Evolutionary conservation across 2,888 invertebrate genomes (phyloP).

Genomic region (Invenusta paracnida): DNA sequence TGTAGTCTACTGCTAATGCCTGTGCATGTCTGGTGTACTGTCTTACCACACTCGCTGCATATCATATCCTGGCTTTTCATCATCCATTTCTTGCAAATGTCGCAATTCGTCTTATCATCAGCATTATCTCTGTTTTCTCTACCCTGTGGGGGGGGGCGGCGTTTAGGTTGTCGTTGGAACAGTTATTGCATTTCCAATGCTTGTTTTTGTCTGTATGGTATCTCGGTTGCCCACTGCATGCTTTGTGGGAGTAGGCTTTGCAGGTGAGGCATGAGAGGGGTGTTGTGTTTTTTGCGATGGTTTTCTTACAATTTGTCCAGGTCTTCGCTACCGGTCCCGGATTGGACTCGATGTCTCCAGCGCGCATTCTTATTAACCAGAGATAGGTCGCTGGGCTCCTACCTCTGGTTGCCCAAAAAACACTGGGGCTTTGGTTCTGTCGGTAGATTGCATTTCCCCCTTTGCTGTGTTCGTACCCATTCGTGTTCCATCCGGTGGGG

Average conservation of each 20-base stretch:
- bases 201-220: not conserved
- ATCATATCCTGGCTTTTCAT: not conserved
- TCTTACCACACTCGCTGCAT: not conserved
- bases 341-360: not conserved
- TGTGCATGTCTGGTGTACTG: not conserved
- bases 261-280: not conserved
- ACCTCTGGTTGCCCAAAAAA: constrained; percentile 3
- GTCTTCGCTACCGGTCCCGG: not conserved
- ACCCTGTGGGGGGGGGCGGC: not conserved
- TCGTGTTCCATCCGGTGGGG: not conserved
- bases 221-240: not conserved
- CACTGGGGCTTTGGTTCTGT: not conserved
- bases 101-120: not conserved
- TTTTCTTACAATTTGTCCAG: not conserved
- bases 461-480: constrained; percentile 6
- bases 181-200: not conserved
- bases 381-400: constrained; percentile 3
- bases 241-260: not conserved
- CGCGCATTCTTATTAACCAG: constrained; percentile 9
- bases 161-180: not conserved
- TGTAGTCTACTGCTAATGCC: not conserved
- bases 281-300: not conserved
- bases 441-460: not conserved
- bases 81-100: not conserved
- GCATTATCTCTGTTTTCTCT: not conserved